phyloP scores from a whole-genome alignment of 2,888 invertebrate genomes.

The Alentia gelatinosa region DNA sequence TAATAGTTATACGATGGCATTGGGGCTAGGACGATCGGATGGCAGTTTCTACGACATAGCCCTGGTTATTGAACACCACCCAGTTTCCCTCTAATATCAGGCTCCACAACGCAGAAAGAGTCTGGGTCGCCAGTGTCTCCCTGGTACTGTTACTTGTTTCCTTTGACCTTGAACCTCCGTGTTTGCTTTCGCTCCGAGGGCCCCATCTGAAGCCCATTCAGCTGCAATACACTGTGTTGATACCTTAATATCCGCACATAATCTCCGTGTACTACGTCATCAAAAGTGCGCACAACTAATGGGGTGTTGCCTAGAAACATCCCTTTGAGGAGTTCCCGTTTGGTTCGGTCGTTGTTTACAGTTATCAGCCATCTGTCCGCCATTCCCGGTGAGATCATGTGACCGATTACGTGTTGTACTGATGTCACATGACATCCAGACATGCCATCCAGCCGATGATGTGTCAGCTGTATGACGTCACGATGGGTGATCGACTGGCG shows the following conservation, averaged over 20 bases:
- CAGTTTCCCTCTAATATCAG: too few species aligned
- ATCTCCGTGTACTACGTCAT: not conserved
- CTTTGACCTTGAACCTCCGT: not conserved
- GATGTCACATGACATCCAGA: not conserved
- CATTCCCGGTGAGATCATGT: not conserved
- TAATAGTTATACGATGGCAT: too few species aligned
- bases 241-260: not conserved
- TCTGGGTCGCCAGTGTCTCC: too few species aligned
- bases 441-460: not conserved
- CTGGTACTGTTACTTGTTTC: not conserved
- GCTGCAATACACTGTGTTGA: not conserved
- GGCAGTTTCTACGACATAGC: too few species aligned
- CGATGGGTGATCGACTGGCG: not conserved
- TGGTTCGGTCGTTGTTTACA: not conserved
- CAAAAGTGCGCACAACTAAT: not conserved
- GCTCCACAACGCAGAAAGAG: too few species aligned
- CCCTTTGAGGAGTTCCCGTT: not conserved
- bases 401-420: slow-evolving; percentile 3
- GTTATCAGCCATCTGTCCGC: not conserved
- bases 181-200: not conserved
- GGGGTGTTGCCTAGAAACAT: not conserved
- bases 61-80: too few species aligned
- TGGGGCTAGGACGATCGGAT: too few species aligned
- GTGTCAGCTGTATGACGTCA: not conserved
- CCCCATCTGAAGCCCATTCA: not conserved